These are phyloP conservation scores for Drosophila affinis DNA, from an alignment of 2,888 invertebrate genomes.

Conservation along the genomic window DNA sequence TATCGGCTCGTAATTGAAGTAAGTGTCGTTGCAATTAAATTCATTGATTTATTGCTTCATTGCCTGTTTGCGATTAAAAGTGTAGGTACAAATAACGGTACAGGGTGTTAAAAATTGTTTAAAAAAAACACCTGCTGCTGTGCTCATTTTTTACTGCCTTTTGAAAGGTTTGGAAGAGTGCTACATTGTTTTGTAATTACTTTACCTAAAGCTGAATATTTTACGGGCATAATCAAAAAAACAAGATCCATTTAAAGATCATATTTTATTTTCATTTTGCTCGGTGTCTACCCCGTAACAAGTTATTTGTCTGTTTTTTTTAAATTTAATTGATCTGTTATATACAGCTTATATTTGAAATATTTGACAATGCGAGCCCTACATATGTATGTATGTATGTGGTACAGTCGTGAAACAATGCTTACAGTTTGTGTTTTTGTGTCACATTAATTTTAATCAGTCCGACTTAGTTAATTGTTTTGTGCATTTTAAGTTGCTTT, in stretches of 20 bases:
- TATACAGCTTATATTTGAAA: too few species aligned
- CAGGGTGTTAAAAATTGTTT: conserved; percentile 22
- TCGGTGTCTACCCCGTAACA: not conserved
- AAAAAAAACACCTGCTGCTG: conserved; percentile 9
- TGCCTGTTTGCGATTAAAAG: conserved; percentile 42
- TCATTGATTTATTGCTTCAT: conserved; percentile 62
- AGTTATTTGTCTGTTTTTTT: not conserved
- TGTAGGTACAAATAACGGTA: conserved; percentile 4
- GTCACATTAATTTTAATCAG: not conserved
- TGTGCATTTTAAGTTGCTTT: not conserved
- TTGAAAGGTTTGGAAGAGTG: conserved; percentile 4
- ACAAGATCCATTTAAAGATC: not conserved
- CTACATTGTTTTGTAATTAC: conserved; percentile 11
- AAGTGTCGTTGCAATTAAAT: conserved; percentile 51
- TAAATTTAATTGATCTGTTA: too few species aligned
- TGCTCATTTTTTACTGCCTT: conserved; percentile 16
- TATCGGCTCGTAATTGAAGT: conserved; percentile 62
- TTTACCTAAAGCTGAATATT: conserved; percentile 4
- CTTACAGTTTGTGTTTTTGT: too few species aligned
- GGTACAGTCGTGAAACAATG: too few species aligned
- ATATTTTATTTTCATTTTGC: not conserved
- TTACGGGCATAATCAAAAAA: not conserved
- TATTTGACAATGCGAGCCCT: too few species aligned
- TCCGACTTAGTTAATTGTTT: conserved; percentile 10
- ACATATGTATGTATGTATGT: too few species aligned